Conservation (phyloP, 2,797 vertebrate species). For the Pelochelys cantorii region DNA sequence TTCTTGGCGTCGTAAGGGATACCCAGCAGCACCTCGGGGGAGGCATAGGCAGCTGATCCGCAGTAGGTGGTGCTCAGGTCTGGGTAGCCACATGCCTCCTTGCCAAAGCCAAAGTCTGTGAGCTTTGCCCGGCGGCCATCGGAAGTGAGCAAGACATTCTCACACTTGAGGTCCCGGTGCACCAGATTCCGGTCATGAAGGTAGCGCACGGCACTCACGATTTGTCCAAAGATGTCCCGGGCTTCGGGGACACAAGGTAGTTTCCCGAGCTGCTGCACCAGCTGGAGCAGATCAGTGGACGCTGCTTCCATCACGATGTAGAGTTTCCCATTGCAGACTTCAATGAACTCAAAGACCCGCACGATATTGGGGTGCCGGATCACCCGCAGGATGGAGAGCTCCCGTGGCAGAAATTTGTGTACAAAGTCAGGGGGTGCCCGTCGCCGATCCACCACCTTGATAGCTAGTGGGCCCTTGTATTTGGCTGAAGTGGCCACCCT, state of each 20-base stretch:
- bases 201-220: conserved; percentile 80
- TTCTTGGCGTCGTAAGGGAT: conserved; percentile 85
- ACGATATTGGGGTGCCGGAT: conserved; percentile 83
- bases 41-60: conserved; percentile 80
- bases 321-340: conserved; percentile 79
- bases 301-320: conserved; percentile 87
- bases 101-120: conserved; percentile 84
- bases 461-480: conserved; percentile 79
- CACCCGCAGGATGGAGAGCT: conserved; percentile 78
- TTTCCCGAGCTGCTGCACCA: conserved; percentile 74
- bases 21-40: conserved; percentile 83
- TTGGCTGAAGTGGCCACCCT: conserved; percentile 82
- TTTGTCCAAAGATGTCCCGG: conserved; percentile 81
- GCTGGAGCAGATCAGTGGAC: conserved; percentile 79
- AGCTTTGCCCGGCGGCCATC: conserved; percentile 80
- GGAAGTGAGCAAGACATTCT: conserved; percentile 82
- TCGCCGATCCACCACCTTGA: conserved; percentile 85
- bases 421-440: conserved; percentile 68
- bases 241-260: conserved; percentile 74
- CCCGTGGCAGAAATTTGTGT: conserved; percentile 83
- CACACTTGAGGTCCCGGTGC: conserved; percentile 85
- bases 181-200: conserved; percentile 83
- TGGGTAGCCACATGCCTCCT: conserved; percentile 67
- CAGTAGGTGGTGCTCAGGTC: conserved; percentile 84
- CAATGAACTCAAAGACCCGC: conserved; percentile 80